phyloP scores from a whole-genome alignment of 1,140 invertebrate species.

The Acromyrmex heyeri region DNA sequence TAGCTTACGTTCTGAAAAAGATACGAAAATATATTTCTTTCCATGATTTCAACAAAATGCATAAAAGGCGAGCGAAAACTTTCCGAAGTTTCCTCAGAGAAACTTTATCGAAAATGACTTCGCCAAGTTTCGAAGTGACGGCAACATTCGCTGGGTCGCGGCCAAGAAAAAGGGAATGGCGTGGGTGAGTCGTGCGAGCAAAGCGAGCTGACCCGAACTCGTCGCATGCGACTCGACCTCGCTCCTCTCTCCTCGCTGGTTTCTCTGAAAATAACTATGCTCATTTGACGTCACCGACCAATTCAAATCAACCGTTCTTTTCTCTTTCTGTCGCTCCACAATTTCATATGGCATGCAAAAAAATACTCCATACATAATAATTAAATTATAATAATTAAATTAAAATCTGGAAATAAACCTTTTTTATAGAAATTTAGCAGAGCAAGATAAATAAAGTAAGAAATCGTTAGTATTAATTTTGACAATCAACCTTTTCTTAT shows the following conservation, averaged over 20 bases:
- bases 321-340: constrained; percentile 60
- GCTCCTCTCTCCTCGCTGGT: constrained; percentile 71
- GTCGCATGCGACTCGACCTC: constrained; percentile 82
- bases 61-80: constrained; percentile 14
- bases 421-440: too few species aligned
- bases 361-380: constrained; percentile 11
- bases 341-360: constrained; percentile 69
- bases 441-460: neutral
- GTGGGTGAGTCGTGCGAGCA: constrained; percentile 82
- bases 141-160: constrained; percentile 74
- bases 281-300: constrained; percentile 80
- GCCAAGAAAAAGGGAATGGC: constrained; percentile 82
- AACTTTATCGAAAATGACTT: constrained; percentile 51
- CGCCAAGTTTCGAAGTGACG: constrained; percentile 43
- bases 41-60: neutral
- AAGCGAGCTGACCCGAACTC: constrained; percentile 83
- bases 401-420: neutral
- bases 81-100: constrained; percentile 12
- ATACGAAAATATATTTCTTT: neutral
- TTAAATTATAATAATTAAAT: neutral
- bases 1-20: too few species aligned
- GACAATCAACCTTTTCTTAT: neutral
- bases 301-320: constrained; percentile 70
- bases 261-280: constrained; percentile 82
- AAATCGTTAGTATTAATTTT: neutral